phyloP scores from a whole-genome alignment of 2,888 invertebrate species.

The Scaptodrosophila latifasciaeformis region DNA sequence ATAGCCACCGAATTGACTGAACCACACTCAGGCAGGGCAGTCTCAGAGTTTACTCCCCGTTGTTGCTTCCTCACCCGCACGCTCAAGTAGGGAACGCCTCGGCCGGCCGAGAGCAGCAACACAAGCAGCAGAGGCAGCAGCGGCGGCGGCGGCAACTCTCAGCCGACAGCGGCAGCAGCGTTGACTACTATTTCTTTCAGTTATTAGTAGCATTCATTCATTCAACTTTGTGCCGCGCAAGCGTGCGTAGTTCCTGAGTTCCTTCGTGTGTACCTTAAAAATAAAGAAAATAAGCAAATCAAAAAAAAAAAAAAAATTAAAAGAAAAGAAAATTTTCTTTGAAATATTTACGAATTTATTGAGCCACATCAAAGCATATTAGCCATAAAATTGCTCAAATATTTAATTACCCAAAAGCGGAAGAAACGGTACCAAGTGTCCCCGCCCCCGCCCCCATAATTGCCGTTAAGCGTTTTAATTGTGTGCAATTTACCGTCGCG shows the following conservation, averaged over 20 bases:
- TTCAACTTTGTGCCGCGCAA: slow-evolving; percentile 69
- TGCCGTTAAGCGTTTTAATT: too few species aligned
- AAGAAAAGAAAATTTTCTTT: not conserved
- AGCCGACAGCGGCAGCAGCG: slow-evolving; percentile 42
- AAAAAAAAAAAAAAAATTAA: slow-evolving; percentile 15
- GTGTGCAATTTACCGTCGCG: too few species aligned
- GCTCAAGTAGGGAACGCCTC: slow-evolving; percentile 2
- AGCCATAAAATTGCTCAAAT: slow-evolving; percentile 26
- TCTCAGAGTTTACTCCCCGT: slow-evolving; percentile 42
- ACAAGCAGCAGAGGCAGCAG: slow-evolving; percentile 32
- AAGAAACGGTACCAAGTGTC: too few species aligned
- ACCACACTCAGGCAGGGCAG: slow-evolving; percentile 35
- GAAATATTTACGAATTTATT: too few species aligned
- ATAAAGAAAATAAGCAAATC: slow-evolving; percentile 12
- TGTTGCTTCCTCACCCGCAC: slow-evolving; percentile 58
- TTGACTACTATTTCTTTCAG: slow-evolving; percentile 67
- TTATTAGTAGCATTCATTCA: slow-evolving; percentile 67
- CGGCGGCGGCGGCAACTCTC: slow-evolving; percentile 30
- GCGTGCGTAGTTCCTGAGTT: slow-evolving; percentile 67
- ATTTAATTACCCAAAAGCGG: slow-evolving; percentile 19
- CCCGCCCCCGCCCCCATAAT: slow-evolving; percentile 3
- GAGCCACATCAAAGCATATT: not conserved
- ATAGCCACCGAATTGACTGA: slow-evolving; percentile 39
- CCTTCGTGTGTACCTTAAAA: slow-evolving; percentile 62
- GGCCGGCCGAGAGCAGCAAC: slow-evolving; percentile 40